Conservation (phyloP, 2,113 vertebrate species). For the Colinus virginianus region DNA sequence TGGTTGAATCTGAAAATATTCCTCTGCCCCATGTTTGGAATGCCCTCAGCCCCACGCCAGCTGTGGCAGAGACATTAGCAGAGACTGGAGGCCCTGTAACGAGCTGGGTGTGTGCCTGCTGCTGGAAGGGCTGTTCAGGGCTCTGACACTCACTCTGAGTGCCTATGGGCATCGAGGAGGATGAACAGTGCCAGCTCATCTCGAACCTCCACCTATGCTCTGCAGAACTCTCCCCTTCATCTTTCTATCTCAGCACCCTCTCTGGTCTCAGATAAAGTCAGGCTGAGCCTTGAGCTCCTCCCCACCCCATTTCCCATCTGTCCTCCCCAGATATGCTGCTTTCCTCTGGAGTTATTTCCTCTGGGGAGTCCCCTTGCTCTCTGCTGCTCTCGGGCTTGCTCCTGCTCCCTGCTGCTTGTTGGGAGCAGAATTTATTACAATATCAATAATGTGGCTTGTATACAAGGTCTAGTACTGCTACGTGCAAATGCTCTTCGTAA, state of each 20-base stretch:
- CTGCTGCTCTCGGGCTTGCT: background rate
- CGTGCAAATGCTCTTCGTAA: constrained; percentile 34
- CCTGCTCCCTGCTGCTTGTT: constrained; percentile 34
- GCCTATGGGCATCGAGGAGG: background rate
- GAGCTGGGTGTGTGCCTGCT: background rate
- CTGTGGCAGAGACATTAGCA: constrained; percentile 7
- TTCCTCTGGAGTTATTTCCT: background rate
- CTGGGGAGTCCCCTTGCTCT: background rate
- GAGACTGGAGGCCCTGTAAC: background rate
- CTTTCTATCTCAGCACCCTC: background rate
- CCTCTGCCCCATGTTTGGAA: background rate
- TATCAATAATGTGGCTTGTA: constrained; percentile 72
- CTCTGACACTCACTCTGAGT: background rate
- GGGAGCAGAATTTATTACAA: constrained; percentile 69
- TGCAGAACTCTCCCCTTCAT: background rate
- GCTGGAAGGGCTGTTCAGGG: background rate
- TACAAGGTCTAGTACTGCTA: constrained; percentile 54
- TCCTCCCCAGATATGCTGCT: background rate
- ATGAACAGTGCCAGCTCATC: accelerated
- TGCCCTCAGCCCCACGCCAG: background rate
- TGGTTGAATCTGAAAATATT: background rate
- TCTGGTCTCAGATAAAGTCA: background rate
- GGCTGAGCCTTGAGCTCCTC: background rate
- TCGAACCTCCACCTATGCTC: background rate
- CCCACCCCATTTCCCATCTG: background rate